Evolutionary conservation across 2,113 vertebrate genomes (phyloP).

Genomic region (Amblyopsis rosae): DNA sequence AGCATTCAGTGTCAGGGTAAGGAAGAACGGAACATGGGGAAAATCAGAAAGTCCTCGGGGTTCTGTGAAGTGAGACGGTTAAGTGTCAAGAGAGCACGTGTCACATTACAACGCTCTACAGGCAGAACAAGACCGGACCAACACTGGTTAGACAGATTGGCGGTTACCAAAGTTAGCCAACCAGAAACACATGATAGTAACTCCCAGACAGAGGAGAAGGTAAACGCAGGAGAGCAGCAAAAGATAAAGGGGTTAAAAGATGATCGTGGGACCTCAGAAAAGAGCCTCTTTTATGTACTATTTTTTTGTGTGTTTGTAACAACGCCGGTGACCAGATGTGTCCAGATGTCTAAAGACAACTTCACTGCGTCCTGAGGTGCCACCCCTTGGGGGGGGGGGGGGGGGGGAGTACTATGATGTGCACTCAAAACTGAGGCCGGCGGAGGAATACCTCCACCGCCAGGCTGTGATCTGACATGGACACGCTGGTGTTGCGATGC

Average conservation of each 20-base stretch:
- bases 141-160: too few relatives aligned
- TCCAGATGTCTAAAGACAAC: too few relatives aligned
- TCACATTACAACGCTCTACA: too few relatives aligned
- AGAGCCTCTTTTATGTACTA: not conserved
- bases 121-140: too few relatives aligned
- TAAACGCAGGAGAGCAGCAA: not conserved
- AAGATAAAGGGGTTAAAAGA: not conserved
- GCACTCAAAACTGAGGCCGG: slow-evolving; percentile 17
- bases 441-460: slow-evolving; percentile 87
- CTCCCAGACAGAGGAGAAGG: not conserved
- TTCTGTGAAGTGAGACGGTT: not conserved
- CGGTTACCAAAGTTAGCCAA: too few relatives aligned
- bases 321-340: too few relatives aligned
- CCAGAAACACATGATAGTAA: too few relatives aligned
- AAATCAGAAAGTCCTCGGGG: not conserved
- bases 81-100: not conserved
- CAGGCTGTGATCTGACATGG: slow-evolving; percentile 90
- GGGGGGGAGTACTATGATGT: too few relatives aligned
- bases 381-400: too few relatives aligned
- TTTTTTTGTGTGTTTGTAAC: not conserved
- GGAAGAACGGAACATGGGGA: not conserved
- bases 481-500: slow-evolving; percentile 95
- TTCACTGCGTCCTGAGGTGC: too few relatives aligned
- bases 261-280: not conserved
- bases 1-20: slow-evolving; percentile 17